Conservation (phyloP, 2,113 vertebrate genomes). For the Scomber scombrus region DNA sequence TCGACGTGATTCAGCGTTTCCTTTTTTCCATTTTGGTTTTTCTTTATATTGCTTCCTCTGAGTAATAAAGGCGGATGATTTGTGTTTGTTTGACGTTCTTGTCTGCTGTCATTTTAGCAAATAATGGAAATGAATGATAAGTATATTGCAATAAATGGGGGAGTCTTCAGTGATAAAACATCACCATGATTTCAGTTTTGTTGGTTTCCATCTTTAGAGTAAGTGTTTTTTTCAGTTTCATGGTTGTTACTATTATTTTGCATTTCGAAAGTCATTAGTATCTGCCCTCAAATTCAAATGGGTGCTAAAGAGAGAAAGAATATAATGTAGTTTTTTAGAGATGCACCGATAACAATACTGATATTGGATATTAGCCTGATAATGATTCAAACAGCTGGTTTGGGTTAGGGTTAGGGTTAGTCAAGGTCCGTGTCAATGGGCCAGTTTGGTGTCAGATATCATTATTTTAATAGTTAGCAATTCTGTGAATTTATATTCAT, state of each 20-base stretch:
- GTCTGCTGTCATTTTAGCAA: neutral
- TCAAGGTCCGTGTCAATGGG: too few relatives aligned
- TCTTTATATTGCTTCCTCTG: neutral
- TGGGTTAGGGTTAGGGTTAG: too few relatives aligned
- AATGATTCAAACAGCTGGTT: too few relatives aligned
- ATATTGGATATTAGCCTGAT: too few relatives aligned
- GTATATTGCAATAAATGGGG: neutral
- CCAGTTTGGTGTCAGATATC: too few relatives aligned
- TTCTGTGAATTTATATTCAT: too few relatives aligned
- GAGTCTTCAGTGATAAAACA: neutral
- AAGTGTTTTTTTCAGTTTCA: neutral
- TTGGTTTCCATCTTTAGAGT: neutral
- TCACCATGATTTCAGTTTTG: neutral
- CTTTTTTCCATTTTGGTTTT: neutral
- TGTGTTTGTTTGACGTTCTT: neutral
- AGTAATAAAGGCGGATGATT: neutral
- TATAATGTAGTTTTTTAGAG: too few relatives aligned
- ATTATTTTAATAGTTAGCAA: too few relatives aligned
- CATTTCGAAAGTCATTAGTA: neutral
- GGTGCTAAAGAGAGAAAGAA: neutral
- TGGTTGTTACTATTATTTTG: neutral
- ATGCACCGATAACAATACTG: too few relatives aligned
- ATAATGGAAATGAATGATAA: neutral
- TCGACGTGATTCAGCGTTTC: neutral
- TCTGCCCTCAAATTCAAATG: neutral